Base-by-base conservation (phyloP, 1,140 invertebrate species). In the Streblospio benedicti region DNA sequence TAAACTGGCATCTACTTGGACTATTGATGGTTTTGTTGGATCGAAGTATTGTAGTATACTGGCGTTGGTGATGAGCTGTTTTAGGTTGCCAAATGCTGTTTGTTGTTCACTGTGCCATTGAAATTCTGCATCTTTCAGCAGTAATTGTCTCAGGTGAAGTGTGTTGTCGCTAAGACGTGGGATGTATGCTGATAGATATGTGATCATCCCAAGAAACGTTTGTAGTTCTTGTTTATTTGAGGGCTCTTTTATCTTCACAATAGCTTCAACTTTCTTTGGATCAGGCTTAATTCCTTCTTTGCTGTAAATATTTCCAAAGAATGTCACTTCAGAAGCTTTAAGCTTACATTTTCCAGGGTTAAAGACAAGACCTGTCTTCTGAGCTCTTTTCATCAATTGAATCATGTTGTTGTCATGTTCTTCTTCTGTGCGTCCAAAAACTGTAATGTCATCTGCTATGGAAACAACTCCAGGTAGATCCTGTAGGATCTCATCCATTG, bases 371-470 rank as follows among this genome's bases (percentile, higher is more conserved):
- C 71, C 69, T 53, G 65, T 61, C 54, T 71, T 43, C 50, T 59
- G 64, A 9, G 72, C 71, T 59, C 64, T 57, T 31, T 73, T 59
- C 35, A 80, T 62, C 4, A 80, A 67, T 51, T 65, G 54, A 41
- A 49, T 45, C 30, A 81, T 53, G 58, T 71, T 32, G 27, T 61
- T 30, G 53, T 74, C 67, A 61, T 77, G 71, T 59, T 78, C 65
- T 38, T 59, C 38, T 58, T 64, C 52, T 30, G 52, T 61, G 20
- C 35, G 25, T 6, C 63, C 76, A 50, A 53, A 69, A 3, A 79
- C 61, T 12, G 74, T 50, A 14, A 76, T 68, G 59, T 79, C 76
- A 62, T 77, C 77, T 23, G 72, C 62, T 44, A 75, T 73, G 2
- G 69, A 59, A 25, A 61, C 67, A 20, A 74, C 62, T 41, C 72